These are phyloP conservation scores for Nasonia longicornis DNA, from an alignment of 1,140 invertebrate species.

Conservation along the genomic window DNA sequence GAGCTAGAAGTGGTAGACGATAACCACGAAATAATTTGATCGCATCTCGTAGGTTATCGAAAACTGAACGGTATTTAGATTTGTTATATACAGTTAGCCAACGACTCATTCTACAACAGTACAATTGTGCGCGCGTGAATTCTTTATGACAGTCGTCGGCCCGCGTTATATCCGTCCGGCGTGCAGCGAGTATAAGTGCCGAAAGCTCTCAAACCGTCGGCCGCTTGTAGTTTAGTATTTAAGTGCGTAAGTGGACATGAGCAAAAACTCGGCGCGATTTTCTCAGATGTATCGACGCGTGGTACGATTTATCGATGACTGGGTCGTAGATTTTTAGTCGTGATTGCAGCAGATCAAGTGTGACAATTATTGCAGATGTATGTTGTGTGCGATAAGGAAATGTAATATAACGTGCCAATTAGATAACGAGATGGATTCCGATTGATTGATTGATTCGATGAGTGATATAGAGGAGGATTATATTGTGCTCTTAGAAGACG, in stretches of 20 bases:
- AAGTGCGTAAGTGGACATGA: constrained; percentile 21
- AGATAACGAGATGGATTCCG: background rate
- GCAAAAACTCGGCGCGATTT: constrained; percentile 25
- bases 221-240: background rate
- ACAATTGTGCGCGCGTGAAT: background rate
- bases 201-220: constrained; percentile 47
- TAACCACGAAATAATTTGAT: background rate
- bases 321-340: no score
- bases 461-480: background rate
- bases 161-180: constrained; percentile 30
- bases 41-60: no score
- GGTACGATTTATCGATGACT: background rate
- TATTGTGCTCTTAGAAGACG: background rate
- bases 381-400: background rate
- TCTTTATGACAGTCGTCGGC: background rate
- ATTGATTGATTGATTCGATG: constrained; percentile 7
- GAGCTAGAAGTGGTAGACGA: background rate
- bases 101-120: constrained; percentile 17
- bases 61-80: no score
- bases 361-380: no score
- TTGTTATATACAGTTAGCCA: no score
- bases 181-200: constrained; percentile 44
- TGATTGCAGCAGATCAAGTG: no score
- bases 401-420: background rate
- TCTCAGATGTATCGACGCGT: background rate